These are phyloP conservation scores for Trichonephila clavata DNA, from an alignment of 1,140 invertebrate genomes.

Conservation along the genomic window DNA sequence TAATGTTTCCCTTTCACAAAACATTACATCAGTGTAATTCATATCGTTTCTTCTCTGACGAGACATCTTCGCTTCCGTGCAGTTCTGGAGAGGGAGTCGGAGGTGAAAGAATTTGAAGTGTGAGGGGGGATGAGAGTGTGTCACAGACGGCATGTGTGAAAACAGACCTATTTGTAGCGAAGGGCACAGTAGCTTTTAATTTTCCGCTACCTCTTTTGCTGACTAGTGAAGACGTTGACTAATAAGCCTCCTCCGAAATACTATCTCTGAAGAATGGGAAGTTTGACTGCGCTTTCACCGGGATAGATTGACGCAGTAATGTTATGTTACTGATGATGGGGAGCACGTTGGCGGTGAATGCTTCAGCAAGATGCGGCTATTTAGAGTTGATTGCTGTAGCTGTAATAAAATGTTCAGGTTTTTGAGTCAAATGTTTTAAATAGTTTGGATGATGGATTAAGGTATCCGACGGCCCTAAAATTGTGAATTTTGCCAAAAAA, in stretches of 20 bases:
- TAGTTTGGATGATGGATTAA: too few relatives aligned
- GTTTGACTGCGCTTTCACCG: slow-evolving; percentile 2
- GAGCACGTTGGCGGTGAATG: background rate
- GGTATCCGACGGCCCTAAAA: too few relatives aligned
- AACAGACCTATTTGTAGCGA: slow-evolving; percentile 5
- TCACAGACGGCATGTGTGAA: slow-evolving; percentile 17
- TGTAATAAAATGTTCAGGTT: too few relatives aligned
- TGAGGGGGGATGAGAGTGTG: background rate
- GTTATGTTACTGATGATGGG: background rate
- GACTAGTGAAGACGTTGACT: slow-evolving; percentile 27
- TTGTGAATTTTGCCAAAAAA: too few relatives aligned
- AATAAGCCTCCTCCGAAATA: slow-evolving; percentile 5
- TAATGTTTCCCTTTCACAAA: background rate
- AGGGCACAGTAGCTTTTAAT: slow-evolving; percentile 44
- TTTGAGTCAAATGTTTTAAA: too few relatives aligned
- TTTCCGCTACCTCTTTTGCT: slow-evolving; percentile 40
- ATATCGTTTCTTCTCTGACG: background rate
- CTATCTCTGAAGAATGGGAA: slow-evolving; percentile 7
- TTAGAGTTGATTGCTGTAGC: too few relatives aligned
- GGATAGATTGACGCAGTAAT: slow-evolving; percentile 8
- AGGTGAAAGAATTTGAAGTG: background rate
- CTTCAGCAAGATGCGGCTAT: too few relatives aligned
- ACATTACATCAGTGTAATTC: background rate
- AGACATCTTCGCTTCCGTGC: background rate
- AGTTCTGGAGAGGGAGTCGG: background rate